Evolutionary conservation across 2,113 vertebrate species (phyloP), one percentile per base, ranked within the genome.

Genomic region (Aegotheles bennettii): DNA sequence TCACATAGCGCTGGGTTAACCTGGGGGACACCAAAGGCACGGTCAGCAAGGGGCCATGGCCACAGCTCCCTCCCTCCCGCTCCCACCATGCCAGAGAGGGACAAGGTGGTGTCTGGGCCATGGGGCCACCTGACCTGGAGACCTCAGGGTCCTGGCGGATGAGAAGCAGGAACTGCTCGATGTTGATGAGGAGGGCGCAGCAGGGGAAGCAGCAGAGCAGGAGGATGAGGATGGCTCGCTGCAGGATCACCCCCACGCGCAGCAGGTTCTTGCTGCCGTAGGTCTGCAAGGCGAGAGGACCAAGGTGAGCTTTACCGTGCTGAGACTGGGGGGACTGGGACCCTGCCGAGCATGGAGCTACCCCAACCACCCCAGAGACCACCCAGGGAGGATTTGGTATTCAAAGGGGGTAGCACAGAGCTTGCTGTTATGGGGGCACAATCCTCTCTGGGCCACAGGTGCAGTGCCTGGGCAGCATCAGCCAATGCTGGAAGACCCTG

Each of bases 191-290:
- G 67, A 99, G 5, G 42, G 96, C 98, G 80, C 98, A 99, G 95
- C 99, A 99, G 1, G 99, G 99, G 90, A 99, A 97, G 94, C 99
- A 99, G 86, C 98, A 98, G n/a, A 99, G 97, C 84, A 99, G 82
- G 80, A 99, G 87, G 89, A 99, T 99, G 79, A 99, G 95, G 54
- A 87, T 95, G 38, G 98, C 97, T 18, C 95, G 95, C 64, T 99
- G 99, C 3, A 99, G 97, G 56, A 99, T 99, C 75, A 98, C 97
- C 18, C 99, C 99, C 53, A 99, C 98, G 0, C 98, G 97, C 82
- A 98, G 98, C 96, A 99, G 91, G 94, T 99, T 99, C 95, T 96
- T 98, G 93, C 99, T 95, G 64, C 99, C 99, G 0, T 97, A 99
- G 6, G 98, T 99, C 99, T 99, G 95, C 21, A 35, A 71, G 68